Conservation (phyloP, 2,113 vertebrate genomes). For the Pandion haliaetus region DNA sequence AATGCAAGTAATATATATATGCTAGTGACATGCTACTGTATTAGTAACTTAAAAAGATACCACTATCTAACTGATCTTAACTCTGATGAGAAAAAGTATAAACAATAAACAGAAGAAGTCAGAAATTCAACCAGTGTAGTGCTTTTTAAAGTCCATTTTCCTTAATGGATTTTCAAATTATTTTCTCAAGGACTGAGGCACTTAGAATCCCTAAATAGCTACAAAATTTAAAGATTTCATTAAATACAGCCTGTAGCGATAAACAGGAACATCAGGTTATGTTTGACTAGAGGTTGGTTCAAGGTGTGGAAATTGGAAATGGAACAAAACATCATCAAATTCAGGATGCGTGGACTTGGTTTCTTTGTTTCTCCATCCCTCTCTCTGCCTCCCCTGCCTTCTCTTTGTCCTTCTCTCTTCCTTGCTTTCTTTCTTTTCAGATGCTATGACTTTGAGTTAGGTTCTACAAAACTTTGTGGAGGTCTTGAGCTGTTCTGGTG, state of each 20-base stretch:
- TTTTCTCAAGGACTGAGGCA: background rate
- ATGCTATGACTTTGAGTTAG: background rate
- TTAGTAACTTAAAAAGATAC: background rate
- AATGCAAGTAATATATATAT: background rate
- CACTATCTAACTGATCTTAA: background rate
- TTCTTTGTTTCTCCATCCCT: background rate
- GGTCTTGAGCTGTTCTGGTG: background rate
- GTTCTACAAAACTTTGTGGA: background rate
- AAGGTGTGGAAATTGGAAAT: background rate
- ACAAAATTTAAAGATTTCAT: background rate
- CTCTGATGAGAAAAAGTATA: background rate
- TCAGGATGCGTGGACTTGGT: background rate
- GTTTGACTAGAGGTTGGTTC: background rate
- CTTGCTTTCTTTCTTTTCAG: background rate
- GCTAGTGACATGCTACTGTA: background rate
- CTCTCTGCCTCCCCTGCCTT: background rate
- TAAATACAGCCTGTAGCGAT: background rate
- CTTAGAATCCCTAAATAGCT: background rate
- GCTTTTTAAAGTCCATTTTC: background rate
- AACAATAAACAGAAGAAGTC: background rate
- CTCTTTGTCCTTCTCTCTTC: background rate
- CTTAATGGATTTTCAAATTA: background rate
- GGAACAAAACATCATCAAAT: background rate
- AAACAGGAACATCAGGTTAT: background rate
- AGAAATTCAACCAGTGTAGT: background rate